Evolutionary conservation across 1,140 invertebrate genomes (phyloP).

Genomic region (Caenorhabditis elegans): WBcel235 BX284604.4:428501-429000

Average conservation of each 20-base stretch:
- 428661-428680: not conserved
- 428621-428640: not conserved
- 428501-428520: not conserved
- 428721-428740: too few relatives aligned
- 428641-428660: not conserved
- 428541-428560: slow-evolving; percentile 5
- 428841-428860: not conserved
- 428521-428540: not conserved
- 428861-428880: not conserved
- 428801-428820: not conserved
- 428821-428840: not conserved
- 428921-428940: too few relatives aligned
- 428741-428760: not conserved
- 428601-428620: not conserved
- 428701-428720: not conserved
- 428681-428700: not conserved
- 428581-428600: not conserved
- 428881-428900: not conserved
- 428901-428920: not conserved
- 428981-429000: too few relatives aligned
- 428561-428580: not conserved
- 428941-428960: too few relatives aligned
- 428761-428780: not conserved
- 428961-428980: too few relatives aligned
- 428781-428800: not conserved